Conservation (phyloP, 2,888 invertebrate species). For the Macropis europaea region DNA sequence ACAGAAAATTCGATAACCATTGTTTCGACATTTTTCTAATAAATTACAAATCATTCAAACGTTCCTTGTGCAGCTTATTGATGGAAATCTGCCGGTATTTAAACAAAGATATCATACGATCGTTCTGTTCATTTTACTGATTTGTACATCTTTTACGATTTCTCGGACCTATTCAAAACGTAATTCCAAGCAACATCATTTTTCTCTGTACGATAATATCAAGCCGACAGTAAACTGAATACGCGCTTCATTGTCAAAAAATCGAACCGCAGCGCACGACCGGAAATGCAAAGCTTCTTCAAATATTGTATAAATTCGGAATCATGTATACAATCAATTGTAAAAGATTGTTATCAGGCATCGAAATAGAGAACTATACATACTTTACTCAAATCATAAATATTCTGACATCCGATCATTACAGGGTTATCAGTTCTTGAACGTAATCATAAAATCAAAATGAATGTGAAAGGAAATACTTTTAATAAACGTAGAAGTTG, state of each 20-base stretch:
- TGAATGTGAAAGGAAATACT: too few relatives aligned
- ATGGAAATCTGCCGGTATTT: neutral
- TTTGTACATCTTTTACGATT: neutral
- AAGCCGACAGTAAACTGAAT: neutral
- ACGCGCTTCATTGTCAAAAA: neutral
- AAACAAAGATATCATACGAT: neutral
- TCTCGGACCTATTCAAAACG: too few relatives aligned
- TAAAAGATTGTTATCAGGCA: neutral
- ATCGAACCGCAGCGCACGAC: neutral
- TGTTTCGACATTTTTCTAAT: slow-evolving; percentile 57
- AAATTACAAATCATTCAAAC: slow-evolving; percentile 32
- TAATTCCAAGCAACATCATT: neutral
- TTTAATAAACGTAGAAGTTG: too few relatives aligned
- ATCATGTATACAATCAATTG: too few relatives aligned
- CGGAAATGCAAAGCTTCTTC: neutral
- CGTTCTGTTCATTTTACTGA: neutral
- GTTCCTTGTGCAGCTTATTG: slow-evolving; percentile 8
- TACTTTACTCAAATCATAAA: too few relatives aligned
- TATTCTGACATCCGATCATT: too few relatives aligned
- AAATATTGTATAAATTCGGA: too few relatives aligned
- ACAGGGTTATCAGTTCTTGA: too few relatives aligned
- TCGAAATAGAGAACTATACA: too few relatives aligned
- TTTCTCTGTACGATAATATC: neutral
- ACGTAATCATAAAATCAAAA: too few relatives aligned
- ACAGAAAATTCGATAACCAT: slow-evolving; percentile 70